A percentile compares a stretch with the other conserved stretches of the same genome.
These are phyloP conservation scores for Sminthurides aquaticus DNA, from an alignment of 2,888 invertebrate species.

Conservation along the genomic window DNA sequence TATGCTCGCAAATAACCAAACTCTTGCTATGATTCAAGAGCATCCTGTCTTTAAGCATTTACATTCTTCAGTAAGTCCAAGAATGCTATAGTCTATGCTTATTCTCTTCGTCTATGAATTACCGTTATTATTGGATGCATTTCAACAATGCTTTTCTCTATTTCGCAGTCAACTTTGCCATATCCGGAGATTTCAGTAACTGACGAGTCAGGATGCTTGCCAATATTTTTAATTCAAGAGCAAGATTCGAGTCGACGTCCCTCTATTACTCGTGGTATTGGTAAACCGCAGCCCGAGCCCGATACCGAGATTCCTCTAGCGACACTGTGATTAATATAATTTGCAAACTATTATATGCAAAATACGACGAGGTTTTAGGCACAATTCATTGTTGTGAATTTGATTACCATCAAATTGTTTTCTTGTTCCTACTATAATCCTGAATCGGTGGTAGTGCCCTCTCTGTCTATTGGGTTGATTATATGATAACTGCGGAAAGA, in stretches of 20 bases:
- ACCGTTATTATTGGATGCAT: too few species aligned
- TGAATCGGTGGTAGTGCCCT: too few species aligned
- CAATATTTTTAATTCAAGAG: constrained; percentile 40
- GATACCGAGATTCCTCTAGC: constrained; percentile 38
- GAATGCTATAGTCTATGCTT: not conserved
- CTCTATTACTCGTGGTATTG: constrained; percentile 71
- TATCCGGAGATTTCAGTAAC: constrained; percentile 86
- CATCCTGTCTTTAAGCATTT: constrained; percentile 39
- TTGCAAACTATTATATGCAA: too few species aligned
- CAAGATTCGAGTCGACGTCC: constrained; percentile 51
- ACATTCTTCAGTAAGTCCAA: constrained; percentile 27
- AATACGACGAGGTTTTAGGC: too few species aligned
- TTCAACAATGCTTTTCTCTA: not conserved
- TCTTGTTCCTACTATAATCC: too few species aligned
- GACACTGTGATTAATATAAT: constrained; percentile 21
- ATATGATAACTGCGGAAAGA: too few species aligned
- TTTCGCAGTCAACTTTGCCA: constrained; percentile 34
- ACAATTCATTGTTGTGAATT: too few species aligned
- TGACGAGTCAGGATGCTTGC: constrained; percentile 65
- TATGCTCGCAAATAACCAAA: constrained; percentile 36
- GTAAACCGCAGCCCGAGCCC: constrained; percentile 48
- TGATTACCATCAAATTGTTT: too few species aligned
- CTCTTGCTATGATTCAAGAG: constrained; percentile 43
- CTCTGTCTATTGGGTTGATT: too few species aligned
- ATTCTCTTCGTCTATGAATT: too few species aligned